Conservation (phyloP, 1,140 invertebrate species). For the Aricia agestis region DNA sequence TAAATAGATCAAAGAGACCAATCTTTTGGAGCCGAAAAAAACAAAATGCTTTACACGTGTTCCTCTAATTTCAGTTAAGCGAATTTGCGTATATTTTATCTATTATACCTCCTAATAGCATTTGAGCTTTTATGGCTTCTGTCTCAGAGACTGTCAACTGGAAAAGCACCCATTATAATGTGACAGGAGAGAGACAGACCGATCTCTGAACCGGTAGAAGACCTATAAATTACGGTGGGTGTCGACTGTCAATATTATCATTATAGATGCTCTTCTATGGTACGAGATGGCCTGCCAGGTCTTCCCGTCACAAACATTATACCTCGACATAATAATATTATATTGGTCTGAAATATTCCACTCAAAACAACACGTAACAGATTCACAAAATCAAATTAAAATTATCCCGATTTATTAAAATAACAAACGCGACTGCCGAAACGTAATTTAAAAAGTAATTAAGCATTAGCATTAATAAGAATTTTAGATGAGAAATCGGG, state of each 20-base stretch:
- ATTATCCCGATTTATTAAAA: slow-evolving; percentile 9
- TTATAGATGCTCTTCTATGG: neutral
- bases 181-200: neutral
- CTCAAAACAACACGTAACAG: neutral
- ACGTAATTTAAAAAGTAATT: slow-evolving; percentile 18
- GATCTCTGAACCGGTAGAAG: neutral
- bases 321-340: neutral
- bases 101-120: neutral
- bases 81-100: no score
- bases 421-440: slow-evolving; percentile 8
- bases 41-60: no score
- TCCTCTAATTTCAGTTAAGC: no score
- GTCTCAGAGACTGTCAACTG: neutral
- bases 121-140: neutral
- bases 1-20: no score
- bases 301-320: no score
- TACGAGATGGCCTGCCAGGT: no score
- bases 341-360: neutral
- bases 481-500: slow-evolving; percentile 29
- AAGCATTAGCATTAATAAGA: slow-evolving; percentile 24
- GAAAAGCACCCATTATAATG: no score
- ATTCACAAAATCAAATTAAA: slow-evolving; percentile 15
- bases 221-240: neutral
- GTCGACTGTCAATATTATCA: neutral
- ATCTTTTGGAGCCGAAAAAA: no score